These are phyloP conservation scores for Pristionchus exspectatus DNA, from an alignment of 2,888 invertebrate species.

Conservation along the genomic window DNA sequence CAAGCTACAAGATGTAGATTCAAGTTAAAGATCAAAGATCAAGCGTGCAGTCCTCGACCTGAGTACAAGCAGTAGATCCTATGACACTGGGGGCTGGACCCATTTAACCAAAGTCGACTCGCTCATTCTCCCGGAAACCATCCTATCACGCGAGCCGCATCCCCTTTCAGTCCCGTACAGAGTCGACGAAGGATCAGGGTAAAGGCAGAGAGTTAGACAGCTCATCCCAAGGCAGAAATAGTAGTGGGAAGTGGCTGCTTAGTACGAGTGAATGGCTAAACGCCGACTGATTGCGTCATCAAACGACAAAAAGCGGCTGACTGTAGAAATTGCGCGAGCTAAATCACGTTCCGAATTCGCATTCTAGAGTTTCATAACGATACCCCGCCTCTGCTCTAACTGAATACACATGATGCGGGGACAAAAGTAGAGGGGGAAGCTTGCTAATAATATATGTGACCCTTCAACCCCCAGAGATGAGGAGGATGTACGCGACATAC, in stretches of 20 bases:
- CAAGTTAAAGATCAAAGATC: conserved; percentile 1
- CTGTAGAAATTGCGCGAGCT: not conserved
- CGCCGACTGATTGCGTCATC: conserved; percentile 10
- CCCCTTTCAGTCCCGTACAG: not conserved
- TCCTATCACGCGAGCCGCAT: not conserved
- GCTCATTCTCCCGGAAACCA: conserved; percentile 9
- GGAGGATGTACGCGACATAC: not conserved
- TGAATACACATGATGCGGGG: not conserved
- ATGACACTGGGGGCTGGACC: not conserved
- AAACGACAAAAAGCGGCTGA: not conserved
- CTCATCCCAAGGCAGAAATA: not conserved
- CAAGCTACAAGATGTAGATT: too few species aligned
- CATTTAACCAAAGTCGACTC: conserved; percentile 3
- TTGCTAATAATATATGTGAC: conserved; percentile 20
- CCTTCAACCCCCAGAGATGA: conserved; percentile 18
- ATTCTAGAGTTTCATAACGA: not conserved
- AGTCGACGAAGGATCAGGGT: not conserved
- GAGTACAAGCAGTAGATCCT: not conserved
- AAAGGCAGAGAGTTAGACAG: not conserved
- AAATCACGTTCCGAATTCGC: not conserved
- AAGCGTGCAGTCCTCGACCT: not conserved
- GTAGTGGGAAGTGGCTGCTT: conserved; percentile 38
- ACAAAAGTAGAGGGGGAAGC: not conserved
- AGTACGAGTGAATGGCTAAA: conserved; percentile 1
- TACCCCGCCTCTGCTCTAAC: not conserved